Conservation (phyloP, 2,797 vertebrate genomes). For the Darevskia nairensis region DNA sequence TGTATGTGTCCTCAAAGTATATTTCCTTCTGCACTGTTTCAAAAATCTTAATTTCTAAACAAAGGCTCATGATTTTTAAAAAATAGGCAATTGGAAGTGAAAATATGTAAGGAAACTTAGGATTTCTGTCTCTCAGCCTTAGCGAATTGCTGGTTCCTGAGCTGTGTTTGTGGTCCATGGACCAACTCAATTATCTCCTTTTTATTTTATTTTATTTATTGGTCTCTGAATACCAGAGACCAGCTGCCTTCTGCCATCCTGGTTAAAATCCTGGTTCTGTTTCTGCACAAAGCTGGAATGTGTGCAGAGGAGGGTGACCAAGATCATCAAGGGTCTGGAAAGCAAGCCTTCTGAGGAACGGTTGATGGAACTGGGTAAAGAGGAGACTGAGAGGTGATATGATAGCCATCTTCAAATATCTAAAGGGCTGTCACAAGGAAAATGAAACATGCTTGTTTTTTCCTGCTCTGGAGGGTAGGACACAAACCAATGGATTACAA, state of each 20-base stretch:
- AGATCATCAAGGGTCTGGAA: too few relatives aligned
- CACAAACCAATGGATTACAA: too few relatives aligned
- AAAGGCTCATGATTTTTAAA: not conserved
- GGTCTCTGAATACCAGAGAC: not conserved
- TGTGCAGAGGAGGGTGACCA: too few relatives aligned
- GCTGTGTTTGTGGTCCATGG: not conserved
- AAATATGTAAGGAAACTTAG: not conserved
- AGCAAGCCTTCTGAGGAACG: too few relatives aligned
- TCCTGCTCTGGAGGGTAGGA: too few relatives aligned
- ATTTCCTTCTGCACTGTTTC: not conserved
- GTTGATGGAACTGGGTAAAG: too few relatives aligned
- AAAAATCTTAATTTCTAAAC: not conserved
- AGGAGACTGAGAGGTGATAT: too few relatives aligned
- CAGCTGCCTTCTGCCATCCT: not conserved
- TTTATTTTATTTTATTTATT: not conserved
- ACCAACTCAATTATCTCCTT: not conserved
- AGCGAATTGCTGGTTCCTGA: not conserved
- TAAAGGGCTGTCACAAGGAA: too few relatives aligned
- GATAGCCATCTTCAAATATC: too few relatives aligned
- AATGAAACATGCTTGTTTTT: too few relatives aligned
- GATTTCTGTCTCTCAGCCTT: not conserved
- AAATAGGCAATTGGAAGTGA: not conserved
- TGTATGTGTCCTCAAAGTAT: not conserved
- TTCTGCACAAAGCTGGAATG: not conserved
- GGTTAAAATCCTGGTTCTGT: not conserved